Base-by-base conservation (phyloP, 2,797 vertebrate species). In the Spinus olivaceus region DNA sequence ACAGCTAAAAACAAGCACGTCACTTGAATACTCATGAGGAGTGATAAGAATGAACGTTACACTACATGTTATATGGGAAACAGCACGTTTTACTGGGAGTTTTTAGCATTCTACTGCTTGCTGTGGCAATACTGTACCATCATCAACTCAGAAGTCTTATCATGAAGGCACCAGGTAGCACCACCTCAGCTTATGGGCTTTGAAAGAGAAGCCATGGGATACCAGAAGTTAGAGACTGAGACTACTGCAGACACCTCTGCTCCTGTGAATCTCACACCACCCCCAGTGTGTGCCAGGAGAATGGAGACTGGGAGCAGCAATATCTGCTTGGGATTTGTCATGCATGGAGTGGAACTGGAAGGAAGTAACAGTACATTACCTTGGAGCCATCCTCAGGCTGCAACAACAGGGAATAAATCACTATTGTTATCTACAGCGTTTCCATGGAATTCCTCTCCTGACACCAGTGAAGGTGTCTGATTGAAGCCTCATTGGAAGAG, bases 321-420 rank as follows among this genome's bases (percentile, higher is more conserved):
- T 46, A 63, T 18, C 72, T 77, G 60, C 79, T 59, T 42, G 70
- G 7, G 64, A 49, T 76, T 63, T 24, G 47, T 71, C 94, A 95
- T 92, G 94, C 94, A 79, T 0, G 22, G 79, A 86, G 37, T 32
- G 27, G 30, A 73, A 70, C n/a, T 46, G 47, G 87, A 67, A 93
- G 73, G 63, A 83, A 96, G 81, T 25, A 67, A 57, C 32, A 56
- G 82, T 33, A 93, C 80, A 0, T 92, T 97, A 95, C 95, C 97
- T 97, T 49, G 94, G 96, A 81, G 94, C 93, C 74, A 92, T 97
- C 94, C 96, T 97, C 88, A 96, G 94, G 91, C 95, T 96, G 95
- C 96, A 96, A 37, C 42, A 93, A 90, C 30, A 70, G 79, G 84
- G 80, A 94, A 95, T 70, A 95, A 95, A 95, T 91, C 73, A 23